These are phyloP conservation scores for Cyanocitta stelleri DNA, from an alignment of 2,113 vertebrate species.

Conservation along the genomic window DNA sequence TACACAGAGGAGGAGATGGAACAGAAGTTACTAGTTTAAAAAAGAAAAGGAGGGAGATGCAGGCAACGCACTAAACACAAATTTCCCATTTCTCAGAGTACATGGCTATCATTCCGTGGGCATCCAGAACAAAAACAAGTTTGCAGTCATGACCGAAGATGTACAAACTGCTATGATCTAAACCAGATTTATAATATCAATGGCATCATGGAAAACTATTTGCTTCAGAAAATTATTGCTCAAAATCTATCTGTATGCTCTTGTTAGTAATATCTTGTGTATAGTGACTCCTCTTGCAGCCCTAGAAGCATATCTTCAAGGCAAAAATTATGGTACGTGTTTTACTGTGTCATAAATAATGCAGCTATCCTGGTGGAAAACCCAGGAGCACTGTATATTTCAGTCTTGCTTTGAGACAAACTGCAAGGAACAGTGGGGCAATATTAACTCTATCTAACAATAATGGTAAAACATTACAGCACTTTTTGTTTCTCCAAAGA, in stretches of 20 bases:
- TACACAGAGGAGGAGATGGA: slow-evolving; percentile 15
- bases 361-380: background rate
- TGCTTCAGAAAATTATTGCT: background rate
- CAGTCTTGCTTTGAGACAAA: background rate
- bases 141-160: background rate
- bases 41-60: background rate
- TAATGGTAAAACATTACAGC: background rate
- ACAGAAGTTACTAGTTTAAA: background rate
- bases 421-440: background rate
- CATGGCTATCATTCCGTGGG: background rate
- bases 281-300: background rate
- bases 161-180: background rate
- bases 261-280: background rate
- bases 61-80: background rate
- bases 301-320: background rate
- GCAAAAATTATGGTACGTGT: background rate
- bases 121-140: background rate
- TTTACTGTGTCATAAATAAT: slow-evolving; percentile 10
- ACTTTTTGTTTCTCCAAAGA: background rate
- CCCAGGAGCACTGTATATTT: background rate
- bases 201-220: background rate
- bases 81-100: background rate
- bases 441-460: background rate
- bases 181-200: background rate
- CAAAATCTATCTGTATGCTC: background rate